Evolutionary conservation across 2,797 vertebrate species (phyloP).

Genomic region (Sebastes wilsoni): DNA sequence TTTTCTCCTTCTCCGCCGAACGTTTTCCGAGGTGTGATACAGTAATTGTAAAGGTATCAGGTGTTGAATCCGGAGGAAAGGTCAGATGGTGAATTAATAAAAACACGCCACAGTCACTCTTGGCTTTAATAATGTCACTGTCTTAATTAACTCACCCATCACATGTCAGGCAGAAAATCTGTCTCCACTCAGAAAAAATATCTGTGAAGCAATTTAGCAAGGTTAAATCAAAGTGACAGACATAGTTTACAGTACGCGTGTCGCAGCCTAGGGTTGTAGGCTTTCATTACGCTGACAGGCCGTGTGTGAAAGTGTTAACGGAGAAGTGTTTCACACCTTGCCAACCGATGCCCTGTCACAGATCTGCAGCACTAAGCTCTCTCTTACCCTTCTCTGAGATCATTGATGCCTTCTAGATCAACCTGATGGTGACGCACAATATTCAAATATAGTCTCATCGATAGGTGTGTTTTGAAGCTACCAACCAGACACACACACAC

Average conservation of each 20-base stretch:
- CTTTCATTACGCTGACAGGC: slow-evolving; percentile 56
- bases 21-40: slow-evolving; percentile 4
- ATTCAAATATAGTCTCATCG: slow-evolving; percentile 40
- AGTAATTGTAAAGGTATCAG: slow-evolving; percentile 51
- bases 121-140: slow-evolving; percentile 75
- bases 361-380: slow-evolving; percentile 28
- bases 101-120: slow-evolving; percentile 61
- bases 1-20: slow-evolving; percentile 8
- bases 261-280: slow-evolving; percentile 35
- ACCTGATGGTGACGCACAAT: slow-evolving; percentile 12
- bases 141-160: slow-evolving; percentile 75
- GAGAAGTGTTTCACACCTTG: slow-evolving; percentile 66
- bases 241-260: slow-evolving; percentile 29
- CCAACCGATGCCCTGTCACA: slow-evolving; percentile 37
- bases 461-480: slow-evolving; percentile 36
- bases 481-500: background rate
- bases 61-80: slow-evolving; percentile 67
- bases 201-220: slow-evolving; percentile 55
- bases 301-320: slow-evolving; percentile 65
- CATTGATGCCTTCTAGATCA: slow-evolving; percentile 29
- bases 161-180: slow-evolving; percentile 52
- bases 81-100: slow-evolving; percentile 76
- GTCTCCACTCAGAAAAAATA: slow-evolving; percentile 44
- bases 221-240: slow-evolving; percentile 68
- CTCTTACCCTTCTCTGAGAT: slow-evolving; percentile 9